phyloP scores from a whole-genome alignment of 2,797 vertebrate genomes.

The Cyclura pinguis region DNA sequence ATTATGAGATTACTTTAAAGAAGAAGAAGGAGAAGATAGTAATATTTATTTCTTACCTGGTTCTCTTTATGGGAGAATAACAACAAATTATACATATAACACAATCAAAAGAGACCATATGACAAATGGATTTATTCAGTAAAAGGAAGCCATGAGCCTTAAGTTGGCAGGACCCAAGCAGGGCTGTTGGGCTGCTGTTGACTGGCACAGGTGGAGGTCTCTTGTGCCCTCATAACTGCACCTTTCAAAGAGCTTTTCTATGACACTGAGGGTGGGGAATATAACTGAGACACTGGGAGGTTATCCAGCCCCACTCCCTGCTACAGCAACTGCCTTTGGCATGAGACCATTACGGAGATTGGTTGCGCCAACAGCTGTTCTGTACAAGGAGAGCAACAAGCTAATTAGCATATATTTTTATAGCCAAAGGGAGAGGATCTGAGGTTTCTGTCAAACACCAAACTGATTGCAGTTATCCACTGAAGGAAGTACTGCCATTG shows the following conservation, averaged over 20 bases:
- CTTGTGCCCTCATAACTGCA: not conserved
- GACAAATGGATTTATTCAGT: too few relatives aligned
- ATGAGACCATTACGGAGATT: not conserved
- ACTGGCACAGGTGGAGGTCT: not conserved
- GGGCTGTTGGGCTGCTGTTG: not conserved
- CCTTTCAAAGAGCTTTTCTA: not conserved
- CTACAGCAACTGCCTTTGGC: not conserved
- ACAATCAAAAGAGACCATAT: too few relatives aligned
- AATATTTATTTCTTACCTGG: too few relatives aligned
- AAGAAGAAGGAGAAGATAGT: too few relatives aligned
- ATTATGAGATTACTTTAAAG: too few relatives aligned
- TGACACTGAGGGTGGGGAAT: not conserved
- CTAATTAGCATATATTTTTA: not conserved
- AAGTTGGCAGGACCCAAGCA: too few relatives aligned
- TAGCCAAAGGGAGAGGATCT: not conserved
- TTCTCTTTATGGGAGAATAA: too few relatives aligned
- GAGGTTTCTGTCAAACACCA: not conserved
- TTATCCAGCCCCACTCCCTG: not conserved
- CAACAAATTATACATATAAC: too few relatives aligned
- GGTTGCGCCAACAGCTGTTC: not conserved
- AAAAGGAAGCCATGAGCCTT: too few relatives aligned
- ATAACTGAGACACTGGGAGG: not conserved
- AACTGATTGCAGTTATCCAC: not conserved
- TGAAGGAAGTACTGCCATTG: slow-evolving; percentile 6
- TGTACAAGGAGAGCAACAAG: not conserved